These are phyloP conservation scores for Saccostrea glomerata DNA, from an alignment of 1,140 invertebrate genomes.

Conservation along the genomic window DNA sequence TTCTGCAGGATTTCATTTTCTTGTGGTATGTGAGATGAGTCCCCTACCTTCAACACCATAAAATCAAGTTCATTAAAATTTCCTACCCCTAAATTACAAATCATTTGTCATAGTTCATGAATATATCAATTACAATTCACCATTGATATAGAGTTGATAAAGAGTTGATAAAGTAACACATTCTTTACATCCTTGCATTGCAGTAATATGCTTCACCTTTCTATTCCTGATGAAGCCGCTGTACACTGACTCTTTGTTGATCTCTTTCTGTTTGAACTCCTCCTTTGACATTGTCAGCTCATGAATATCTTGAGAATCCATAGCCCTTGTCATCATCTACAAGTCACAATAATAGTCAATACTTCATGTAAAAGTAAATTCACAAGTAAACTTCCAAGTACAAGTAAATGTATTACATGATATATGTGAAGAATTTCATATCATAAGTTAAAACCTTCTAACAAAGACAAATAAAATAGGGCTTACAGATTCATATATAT, in stretches of 20 bases:
- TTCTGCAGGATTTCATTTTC: conserved; percentile 73
- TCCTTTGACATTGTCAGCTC: conserved; percentile 78
- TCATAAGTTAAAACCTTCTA: too few relatives aligned
- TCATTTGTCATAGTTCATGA: too few relatives aligned
- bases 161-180: neutral
- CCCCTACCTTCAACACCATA: conserved; percentile 68
- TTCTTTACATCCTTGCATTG: neutral
- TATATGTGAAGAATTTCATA: too few relatives aligned
- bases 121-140: too few relatives aligned
- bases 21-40: conserved; percentile 70
- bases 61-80: neutral
- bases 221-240: conserved; percentile 77
- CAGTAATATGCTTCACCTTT: conserved; percentile 66
- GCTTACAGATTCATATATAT: too few relatives aligned
- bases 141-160: too few relatives aligned
- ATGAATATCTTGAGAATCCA: conserved; percentile 76
- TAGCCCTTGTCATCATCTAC: conserved; percentile 77
- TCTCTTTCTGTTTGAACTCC: conserved; percentile 78
- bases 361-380: neutral
- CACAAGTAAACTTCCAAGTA: too few relatives aligned
- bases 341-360: conserved; percentile 45
- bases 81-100: too few relatives aligned
- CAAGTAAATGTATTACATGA: too few relatives aligned
- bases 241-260: conserved; percentile 77
- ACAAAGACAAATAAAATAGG: too few relatives aligned